Base-by-base conservation (phyloP, 1,140 invertebrate species). In the Zaprionus inermis region DNA sequence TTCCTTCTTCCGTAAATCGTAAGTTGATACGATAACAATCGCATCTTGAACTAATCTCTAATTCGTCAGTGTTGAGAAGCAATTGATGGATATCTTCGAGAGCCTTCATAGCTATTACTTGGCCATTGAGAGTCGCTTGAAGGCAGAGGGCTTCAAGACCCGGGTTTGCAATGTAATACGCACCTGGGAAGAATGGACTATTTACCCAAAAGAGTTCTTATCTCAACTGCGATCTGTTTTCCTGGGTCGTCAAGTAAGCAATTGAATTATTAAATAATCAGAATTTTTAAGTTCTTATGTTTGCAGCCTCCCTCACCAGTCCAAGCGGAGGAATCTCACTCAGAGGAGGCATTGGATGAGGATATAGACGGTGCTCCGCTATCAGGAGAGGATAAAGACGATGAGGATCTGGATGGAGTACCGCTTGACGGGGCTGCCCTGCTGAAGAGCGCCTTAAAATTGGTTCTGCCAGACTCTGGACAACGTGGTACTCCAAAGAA, bases 101-200 rank as follows among this genome's bases (percentile, higher is more conserved):
- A 95, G 97, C 91, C 92, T 98, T 3, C 95, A 97, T 92, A 95
- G 94, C 90, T 94, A 96, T 16, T 96, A 96, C 91, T 94, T 96
- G 89, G 95, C 93, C 51, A 96, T 98, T 92, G 96, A 98, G 79
- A 97, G 97, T 75, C 94, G 98, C 69, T 92, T 99, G 46, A 98
- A 98, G 93, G 97, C 98, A 34, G 98, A 99, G 93, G 98, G 98
- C 36, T 99, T 99, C 92, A 98, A 98, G 93, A 96, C 98, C 78
- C 95, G 98, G 69, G 97, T 99, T n/a, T 96, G 98, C 94, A 95
- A 96, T 85, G 97, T 98, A 84, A 97, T 99, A 91, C 95, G 97
- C 90, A 98, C 98, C 2, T 99, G 99, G 98, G 98, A 99, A 93
- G 99, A 99, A 85, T 99, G 98, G 96, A 95, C 97, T 32, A 95